A percentile compares a stretch with the other conserved stretches of the same genome.
These are phyloP conservation scores for Eupithecia subumbrata DNA, from an alignment of 2,888 invertebrate genomes.

Conservation along the genomic window DNA sequence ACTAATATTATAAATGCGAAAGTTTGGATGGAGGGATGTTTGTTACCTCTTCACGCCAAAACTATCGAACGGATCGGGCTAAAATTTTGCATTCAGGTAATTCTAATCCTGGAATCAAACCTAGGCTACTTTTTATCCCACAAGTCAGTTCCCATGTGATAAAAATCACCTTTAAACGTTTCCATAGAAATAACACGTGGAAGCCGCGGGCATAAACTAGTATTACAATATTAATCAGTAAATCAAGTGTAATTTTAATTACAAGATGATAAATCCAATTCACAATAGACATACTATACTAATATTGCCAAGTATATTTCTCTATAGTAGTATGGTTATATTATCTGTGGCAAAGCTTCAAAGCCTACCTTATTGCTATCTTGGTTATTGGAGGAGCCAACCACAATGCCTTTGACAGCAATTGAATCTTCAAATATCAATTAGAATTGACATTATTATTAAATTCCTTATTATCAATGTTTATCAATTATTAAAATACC, in stretches of 20 bases:
- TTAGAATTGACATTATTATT: background rate
- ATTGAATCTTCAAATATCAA: background rate
- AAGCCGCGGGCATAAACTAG: too few relatives aligned
- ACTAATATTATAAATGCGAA: too few relatives aligned
- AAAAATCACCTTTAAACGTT: too few relatives aligned
- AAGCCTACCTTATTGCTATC: background rate
- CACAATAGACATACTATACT: background rate
- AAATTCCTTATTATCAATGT: background rate
- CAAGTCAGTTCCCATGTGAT: too few relatives aligned
- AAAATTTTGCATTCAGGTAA: too few relatives aligned
- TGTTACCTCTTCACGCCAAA: too few relatives aligned
- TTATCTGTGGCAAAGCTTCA: background rate
- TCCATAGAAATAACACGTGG: too few relatives aligned
- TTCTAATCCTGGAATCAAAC: too few relatives aligned
- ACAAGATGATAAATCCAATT: background rate
- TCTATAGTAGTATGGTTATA: background rate
- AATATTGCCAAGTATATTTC: background rate
- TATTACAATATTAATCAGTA: background rate
- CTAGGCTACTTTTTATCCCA: too few relatives aligned
- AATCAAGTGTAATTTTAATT: background rate
- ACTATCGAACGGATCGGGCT: too few relatives aligned
- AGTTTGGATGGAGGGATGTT: too few relatives aligned
- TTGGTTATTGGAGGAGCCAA: background rate
- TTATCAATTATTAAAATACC: background rate
- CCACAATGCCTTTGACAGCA: background rate